Conservation (phyloP, 2,113 vertebrate species). For the Ceyx melanurus region DNA sequence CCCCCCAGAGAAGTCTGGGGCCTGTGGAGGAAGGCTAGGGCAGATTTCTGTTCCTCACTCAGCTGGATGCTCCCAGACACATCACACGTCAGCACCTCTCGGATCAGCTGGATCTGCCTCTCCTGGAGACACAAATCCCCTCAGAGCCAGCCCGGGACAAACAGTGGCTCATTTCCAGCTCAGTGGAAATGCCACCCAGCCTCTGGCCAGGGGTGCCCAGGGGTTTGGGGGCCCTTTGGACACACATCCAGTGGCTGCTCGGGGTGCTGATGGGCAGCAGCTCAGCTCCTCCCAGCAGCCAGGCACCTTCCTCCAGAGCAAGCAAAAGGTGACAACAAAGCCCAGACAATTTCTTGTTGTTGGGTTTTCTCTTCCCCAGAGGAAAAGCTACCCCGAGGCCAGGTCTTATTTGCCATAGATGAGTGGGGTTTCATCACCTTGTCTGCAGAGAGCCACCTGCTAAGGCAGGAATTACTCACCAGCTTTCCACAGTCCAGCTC, state of each 20-base stretch:
- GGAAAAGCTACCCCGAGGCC: background rate
- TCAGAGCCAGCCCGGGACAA: slow-evolving; percentile 15
- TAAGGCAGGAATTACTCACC: slow-evolving; percentile 74
- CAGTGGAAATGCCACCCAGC: too few relatives aligned
- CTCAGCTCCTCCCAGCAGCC: slow-evolving; percentile 17
- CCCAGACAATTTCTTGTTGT: background rate
- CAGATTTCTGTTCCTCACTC: slow-evolving; percentile 94
- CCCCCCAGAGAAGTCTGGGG: slow-evolving; percentile 70
- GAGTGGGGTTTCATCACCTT: background rate
- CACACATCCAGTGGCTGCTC: slow-evolving; percentile 27
- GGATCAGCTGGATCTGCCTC: slow-evolving; percentile 93
- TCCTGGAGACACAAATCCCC: slow-evolving; percentile 77
- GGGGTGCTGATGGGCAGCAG: slow-evolving; percentile 5
- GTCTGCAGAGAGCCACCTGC: background rate
- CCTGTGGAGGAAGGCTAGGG: slow-evolving; percentile 91
- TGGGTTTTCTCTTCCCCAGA: background rate
- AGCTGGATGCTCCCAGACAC: slow-evolving; percentile 92
- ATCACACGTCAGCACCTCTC: slow-evolving; percentile 92
- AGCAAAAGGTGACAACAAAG: background rate
- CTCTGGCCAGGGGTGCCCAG: too few relatives aligned
- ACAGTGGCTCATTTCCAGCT: too few relatives aligned
- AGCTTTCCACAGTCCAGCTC: slow-evolving; percentile 92
- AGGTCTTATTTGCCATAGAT: slow-evolving; percentile 36
- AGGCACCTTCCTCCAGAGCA: background rate
- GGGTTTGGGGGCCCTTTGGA: background rate